A percentile compares a stretch with the other conserved stretches of the same genome.
Evolutionary conservation across 2,888 invertebrate species (phyloP).

Genomic region (Cheilosia scutellata): DNA sequence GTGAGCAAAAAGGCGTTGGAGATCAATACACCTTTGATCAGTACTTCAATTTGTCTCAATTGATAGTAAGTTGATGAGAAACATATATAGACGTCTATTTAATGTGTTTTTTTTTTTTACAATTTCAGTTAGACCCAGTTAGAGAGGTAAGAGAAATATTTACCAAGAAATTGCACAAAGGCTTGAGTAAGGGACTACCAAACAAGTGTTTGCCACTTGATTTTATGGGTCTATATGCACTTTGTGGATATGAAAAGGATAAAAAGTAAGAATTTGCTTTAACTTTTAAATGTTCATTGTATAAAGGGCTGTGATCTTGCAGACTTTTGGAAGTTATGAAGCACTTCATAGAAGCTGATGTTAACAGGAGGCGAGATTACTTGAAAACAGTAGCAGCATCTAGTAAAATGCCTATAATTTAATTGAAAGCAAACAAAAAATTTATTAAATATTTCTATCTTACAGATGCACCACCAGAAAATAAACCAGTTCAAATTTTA

Average conservation of each 20-base stretch:
- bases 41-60: slow-evolving; percentile 95
- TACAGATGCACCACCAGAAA: slow-evolving; percentile 78
- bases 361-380: slow-evolving; percentile 95
- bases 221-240: slow-evolving; percentile 97
- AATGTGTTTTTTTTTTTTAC: not conserved
- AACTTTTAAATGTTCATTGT: not conserved
- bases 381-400: slow-evolving; percentile 91
- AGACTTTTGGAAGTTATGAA: slow-evolving; percentile 85
- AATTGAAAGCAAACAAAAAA: not conserved
- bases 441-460: not conserved
- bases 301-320: not conserved
- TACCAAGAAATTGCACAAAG: slow-evolving; percentile 96
- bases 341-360: slow-evolving; percentile 94
- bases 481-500: slow-evolving; percentile 93
- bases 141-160: slow-evolving; percentile 95
- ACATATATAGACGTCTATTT: not conserved
- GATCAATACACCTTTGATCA: slow-evolving; percentile 97
- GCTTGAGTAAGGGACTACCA: slow-evolving; percentile 91
- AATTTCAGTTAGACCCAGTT: slow-evolving; percentile 88
- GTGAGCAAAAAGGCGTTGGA: slow-evolving; percentile 97
- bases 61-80: slow-evolving; percentile 89
- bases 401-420: slow-evolving; percentile 77
- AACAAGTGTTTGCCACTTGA: slow-evolving; percentile 96
- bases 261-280: slow-evolving; percentile 85
- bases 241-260: slow-evolving; percentile 95